Conservation (phyloP, 2,113 vertebrate species). For the Sebastes fasciatus region DNA sequence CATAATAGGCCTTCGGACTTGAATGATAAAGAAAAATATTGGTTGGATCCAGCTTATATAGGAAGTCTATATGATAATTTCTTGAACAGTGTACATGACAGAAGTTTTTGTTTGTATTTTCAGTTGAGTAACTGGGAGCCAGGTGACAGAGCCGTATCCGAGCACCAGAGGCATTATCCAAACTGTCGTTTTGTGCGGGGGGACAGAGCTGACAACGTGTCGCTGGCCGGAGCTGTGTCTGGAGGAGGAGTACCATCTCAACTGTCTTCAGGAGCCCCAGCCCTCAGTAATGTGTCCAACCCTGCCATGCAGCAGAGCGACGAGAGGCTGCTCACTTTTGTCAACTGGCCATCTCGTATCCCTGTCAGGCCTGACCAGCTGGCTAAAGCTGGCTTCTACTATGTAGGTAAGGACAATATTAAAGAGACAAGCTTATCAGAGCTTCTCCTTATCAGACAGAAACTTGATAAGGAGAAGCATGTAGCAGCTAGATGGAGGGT, state of each 20-base stretch:
- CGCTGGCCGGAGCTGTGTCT: conserved; percentile 71
- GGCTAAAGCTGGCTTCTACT: conserved; percentile 97
- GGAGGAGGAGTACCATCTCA: conserved; percentile 53
- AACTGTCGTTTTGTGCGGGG: conserved; percentile 91
- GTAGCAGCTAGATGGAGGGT: neutral
- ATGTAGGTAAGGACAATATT: conserved; percentile 88
- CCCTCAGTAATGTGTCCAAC: conserved; percentile 90
- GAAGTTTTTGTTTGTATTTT: neutral
- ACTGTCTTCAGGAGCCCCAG: conserved; percentile 51
- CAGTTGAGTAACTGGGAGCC: conserved; percentile 96
- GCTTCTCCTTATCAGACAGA: neutral
- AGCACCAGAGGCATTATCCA: conserved; percentile 95
- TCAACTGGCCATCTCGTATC: conserved; percentile 93
- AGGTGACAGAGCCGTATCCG: conserved; percentile 93
- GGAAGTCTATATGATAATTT: too few relatives aligned
- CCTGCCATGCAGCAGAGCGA: conserved; percentile 92
- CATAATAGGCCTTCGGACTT: too few relatives aligned
- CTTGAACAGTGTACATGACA: neutral
- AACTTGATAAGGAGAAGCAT: neutral
- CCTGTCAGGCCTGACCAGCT: conserved; percentile 94
- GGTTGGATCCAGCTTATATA: too few relatives aligned
- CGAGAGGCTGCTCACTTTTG: conserved; percentile 91
- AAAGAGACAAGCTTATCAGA: neutral
- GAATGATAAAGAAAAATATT: too few relatives aligned
- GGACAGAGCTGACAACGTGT: conserved; percentile 83